Base-by-base conservation (phyloP, 2,113 vertebrate genomes). In the Hypomesus transpacificus region DNA sequence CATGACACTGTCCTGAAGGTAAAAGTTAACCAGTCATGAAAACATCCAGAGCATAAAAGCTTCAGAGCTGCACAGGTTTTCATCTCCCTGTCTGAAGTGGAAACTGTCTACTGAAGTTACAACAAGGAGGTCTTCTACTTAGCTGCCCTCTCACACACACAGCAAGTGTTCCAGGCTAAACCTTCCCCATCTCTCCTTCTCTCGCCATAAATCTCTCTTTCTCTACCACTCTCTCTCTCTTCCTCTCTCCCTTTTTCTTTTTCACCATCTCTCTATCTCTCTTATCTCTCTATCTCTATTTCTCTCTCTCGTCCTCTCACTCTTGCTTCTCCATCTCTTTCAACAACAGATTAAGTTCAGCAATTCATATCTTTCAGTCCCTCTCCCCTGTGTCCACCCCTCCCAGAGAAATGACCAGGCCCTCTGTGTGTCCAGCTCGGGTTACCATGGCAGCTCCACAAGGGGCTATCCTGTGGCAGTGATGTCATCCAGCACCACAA, bases 331-430 rank as follows among this genome's bases (percentile, higher is more conserved):
- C 16, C 64, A 46, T 64, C 61, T 63, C 22, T 65, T 53, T 68
- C n/a, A 56, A 31, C 58, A 57, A 57, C 67, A 69, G 67, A 58
- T 69, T 69, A 58, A 3, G 67, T 31, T 59, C 28, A 69, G 67
- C 52, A 28, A 58, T 69, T 69, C 18, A 34, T 69, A 34, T 69
- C 21, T 54, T 28, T 31, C 16, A 9, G 51, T 8, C 21, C 20
- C 56, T 22, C 56, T 26, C 52, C 52, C 24, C 22, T 53, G 26
- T n/a, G 18, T 21, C n/a, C n/a, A 8, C 31, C n/a, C 67, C 26
- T 39, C 67, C 67, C 28, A 50, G 63, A 65, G 63, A 65, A 65
- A 50, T 46, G 63, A 20, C 63, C 21, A 14, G 46, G 63, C 31
- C 39, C 63, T 65, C 46, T n/a, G 46, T 65, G 46, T 65, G 46